Percentiles rank a stretch among this genome's conserved stretches.
Conservation (phyloP, 2,113 vertebrate species). For the Okapia johnstoni region DNA sequence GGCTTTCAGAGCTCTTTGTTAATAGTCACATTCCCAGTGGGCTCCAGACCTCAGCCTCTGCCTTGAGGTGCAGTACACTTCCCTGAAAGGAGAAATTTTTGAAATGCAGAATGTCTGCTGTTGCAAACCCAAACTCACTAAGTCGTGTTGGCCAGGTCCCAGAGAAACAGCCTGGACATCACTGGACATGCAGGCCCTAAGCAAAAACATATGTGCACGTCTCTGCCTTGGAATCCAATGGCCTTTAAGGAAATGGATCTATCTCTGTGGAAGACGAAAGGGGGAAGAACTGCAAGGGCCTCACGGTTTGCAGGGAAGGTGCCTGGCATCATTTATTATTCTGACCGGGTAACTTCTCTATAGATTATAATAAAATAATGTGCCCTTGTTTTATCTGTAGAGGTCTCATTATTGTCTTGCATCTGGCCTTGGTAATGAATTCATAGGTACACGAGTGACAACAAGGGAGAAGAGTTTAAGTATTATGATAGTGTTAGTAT, state of each 20-base stretch:
- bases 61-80: conserved; percentile 68
- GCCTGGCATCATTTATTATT: conserved; percentile 58
- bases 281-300: conserved; percentile 42
- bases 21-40: conserved; percentile 53
- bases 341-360: conserved; percentile 40
- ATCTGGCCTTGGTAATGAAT: conserved; percentile 70
- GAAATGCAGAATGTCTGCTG: conserved; percentile 65
- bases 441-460: conserved; percentile 60
- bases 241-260: conserved; percentile 58
- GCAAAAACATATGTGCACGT: conserved; percentile 61
- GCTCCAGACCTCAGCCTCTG: conserved; percentile 68
- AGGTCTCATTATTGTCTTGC: not conserved
- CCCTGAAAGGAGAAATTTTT: conserved; percentile 76
- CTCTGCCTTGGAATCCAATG: conserved; percentile 47
- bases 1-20: conserved; percentile 79
- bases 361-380: conserved; percentile 36
- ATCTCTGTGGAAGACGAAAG: conserved; percentile 37
- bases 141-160: conserved; percentile 44
- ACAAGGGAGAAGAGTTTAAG: conserved; percentile 64
- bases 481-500: conserved; percentile 75
- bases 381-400: conserved; percentile 19
- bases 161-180: conserved; percentile 58
- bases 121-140: conserved; percentile 64
- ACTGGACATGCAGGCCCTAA: conserved; percentile 56
- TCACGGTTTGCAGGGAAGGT: not conserved